Evolutionary conservation across 35 echinoderm and acorn worm species (phyloP).

Genomic region (Holothuria glaberrima): DNA sequence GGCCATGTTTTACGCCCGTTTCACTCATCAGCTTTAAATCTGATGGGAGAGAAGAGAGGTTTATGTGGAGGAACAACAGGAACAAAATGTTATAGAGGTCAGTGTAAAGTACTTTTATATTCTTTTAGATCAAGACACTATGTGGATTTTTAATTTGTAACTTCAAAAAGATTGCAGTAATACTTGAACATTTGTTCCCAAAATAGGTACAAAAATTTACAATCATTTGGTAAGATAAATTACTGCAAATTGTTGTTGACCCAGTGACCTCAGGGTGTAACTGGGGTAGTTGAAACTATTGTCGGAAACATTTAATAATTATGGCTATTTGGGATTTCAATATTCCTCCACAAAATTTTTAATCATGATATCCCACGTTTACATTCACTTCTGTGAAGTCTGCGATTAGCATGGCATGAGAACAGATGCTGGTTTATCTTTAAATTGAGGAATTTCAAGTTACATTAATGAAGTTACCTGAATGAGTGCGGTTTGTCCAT

Average conservation of each 20-base stretch:
- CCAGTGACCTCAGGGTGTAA: too few relatives aligned
- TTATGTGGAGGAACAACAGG: too few relatives aligned
- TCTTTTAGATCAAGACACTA: neutral
- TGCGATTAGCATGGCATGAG: neutral
- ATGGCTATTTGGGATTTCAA: neutral
- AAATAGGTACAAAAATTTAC: neutral
- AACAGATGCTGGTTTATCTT: too few relatives aligned
- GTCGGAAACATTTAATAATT: neutral
- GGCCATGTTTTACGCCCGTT: too few relatives aligned
- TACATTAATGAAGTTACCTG: neutral
- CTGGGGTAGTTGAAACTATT: too few relatives aligned
- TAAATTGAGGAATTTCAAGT: too few relatives aligned
- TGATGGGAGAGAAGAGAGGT: too few relatives aligned
- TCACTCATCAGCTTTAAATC: too few relatives aligned
- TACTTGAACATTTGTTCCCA: neutral
- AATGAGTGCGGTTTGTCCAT: conserved; percentile 2
- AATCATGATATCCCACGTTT: neutral
- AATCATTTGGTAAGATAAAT: conserved; percentile 6
- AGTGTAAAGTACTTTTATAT: too few relatives aligned
- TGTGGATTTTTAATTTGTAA: too few relatives aligned
- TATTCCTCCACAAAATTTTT: neutral
- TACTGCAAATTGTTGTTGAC: neutral
- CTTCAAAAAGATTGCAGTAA: neutral
- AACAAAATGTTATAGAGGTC: too few relatives aligned
- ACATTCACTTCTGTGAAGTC: too few relatives aligned